Percentiles rank a stretch among this genome's conserved stretches.
phyloP scores from a whole-genome alignment of 2,113 vertebrate genomes.

The Oenanthe melanoleuca region DNA sequence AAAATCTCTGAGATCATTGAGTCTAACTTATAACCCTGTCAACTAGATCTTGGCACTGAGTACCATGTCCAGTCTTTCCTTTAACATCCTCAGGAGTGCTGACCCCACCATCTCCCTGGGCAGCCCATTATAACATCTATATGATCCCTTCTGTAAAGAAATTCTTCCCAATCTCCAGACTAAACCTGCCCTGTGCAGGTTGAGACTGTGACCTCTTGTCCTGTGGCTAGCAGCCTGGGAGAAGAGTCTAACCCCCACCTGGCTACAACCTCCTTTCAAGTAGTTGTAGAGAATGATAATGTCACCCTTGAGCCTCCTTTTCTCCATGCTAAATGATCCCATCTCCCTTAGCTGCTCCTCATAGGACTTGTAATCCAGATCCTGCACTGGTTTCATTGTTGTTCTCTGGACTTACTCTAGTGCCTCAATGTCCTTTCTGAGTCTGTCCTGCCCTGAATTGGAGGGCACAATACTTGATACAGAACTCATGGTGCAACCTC shows the following conservation, averaged over 20 bases:
- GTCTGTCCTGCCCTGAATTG: no score
- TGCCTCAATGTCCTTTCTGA: neutral
- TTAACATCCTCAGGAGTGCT: no score
- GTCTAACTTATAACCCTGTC: neutral
- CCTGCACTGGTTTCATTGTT: neutral
- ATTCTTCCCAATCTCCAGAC: neutral
- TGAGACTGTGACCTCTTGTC: neutral
- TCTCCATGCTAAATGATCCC: neutral
- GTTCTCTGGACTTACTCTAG: neutral
- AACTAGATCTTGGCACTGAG: neutral
- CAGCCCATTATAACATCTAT: neutral
- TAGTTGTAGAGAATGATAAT: neutral
- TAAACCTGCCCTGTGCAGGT: neutral
- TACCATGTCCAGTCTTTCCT: neutral
- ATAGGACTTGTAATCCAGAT: neutral
- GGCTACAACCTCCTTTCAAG: neutral
- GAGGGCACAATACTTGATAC: accelerated
- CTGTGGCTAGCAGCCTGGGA: neutral
- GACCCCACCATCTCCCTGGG: neutral
- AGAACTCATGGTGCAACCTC: accelerated
- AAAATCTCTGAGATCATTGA: neutral
- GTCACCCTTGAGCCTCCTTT: neutral
- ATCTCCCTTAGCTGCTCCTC: neutral
- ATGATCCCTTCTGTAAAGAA: neutral
- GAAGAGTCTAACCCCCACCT: neutral